Evolutionary conservation across 2,888 invertebrate genomes (phyloP), one percentile per base, ranked within the genome.

Genomic region (Leptopterna dolabrata): DNA sequence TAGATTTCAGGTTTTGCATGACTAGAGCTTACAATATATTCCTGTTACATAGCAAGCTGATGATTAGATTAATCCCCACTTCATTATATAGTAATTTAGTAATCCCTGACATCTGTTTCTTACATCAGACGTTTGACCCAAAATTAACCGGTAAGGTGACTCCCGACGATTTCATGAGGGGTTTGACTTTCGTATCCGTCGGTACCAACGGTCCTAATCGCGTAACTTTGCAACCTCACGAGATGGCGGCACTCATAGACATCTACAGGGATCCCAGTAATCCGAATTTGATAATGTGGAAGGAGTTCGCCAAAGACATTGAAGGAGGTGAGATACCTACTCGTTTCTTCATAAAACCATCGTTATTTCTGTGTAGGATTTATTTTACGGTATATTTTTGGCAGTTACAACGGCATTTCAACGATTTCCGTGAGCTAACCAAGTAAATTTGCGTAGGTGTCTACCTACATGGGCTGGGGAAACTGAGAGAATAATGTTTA

Each of bases 61-160:
- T n/a, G 51, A 51, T 51, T n/a, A 16, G n/a, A n/a, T 11, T n/a
- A 6, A 4, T 51, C n/a, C n/a, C 16, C 51, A 16, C 51, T 16
- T 16, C 51, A 51, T 51, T 0, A n/a, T 51, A 16, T 2, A 24
- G 24, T 63, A 4, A n/a, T 51, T 51, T 2, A 24, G 24, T 63
- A 24, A 63, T 63, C 63, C 24, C 4, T 63, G 63, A 55, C 55
- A 24, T 63, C 6, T 63, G 63, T 7, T 63, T 63, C 63, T 63
- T 63, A 24, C 63, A 30, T 16, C 86, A 86, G 86, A 29, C 27
- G 30, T 86, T 86, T 29, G 86, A 86, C 55, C 51, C 30, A 30
- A 78, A 63, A 41, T 55, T 76, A 24, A 78, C 86, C 36, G 86
- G 86, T n/a, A 45, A 86, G 45, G 78, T 86, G 51, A 76, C 86